Evolutionary conservation across 2,113 vertebrate genomes (phyloP), one percentile per base, ranked within the genome.

Genomic region (Salvelinus alpinus): DNA sequence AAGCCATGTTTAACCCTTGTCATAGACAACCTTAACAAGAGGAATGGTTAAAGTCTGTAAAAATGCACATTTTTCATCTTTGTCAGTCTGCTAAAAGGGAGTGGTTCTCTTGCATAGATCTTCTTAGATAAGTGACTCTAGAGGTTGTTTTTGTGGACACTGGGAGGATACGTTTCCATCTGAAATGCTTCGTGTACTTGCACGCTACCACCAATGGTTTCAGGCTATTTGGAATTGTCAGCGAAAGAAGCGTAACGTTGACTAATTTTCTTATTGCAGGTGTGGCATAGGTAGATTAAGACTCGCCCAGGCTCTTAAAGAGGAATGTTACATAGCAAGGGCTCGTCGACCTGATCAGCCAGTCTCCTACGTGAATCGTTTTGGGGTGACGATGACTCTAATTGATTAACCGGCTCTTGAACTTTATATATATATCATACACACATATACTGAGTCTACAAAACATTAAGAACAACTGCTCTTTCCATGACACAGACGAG

Each of bases 301-400:
- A 25, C 25, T 25, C 25, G 25, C 25, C 25, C 25, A 25, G 25
- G 25, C 25, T 25, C 25, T 47, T 25, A 72, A 8, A 44, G 57
- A 84, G 84, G 85, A 91, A 90, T 91, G 88, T n/a, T 84, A 83
- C 68, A 29, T 38, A 16, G 24, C 81, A 4, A 83, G 80, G 74
- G n/a, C 34, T 68, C 38, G 18, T 64, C 82, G 76, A 86, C 87
- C 82, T 80, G 82, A 78, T 73, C 48, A 16, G 80, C 87, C 84
- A 77, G 85, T 87, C 25, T 76, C 51, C 27, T 22, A 20, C 51
- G 20, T 69, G 34, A 48, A 2, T 70, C 38, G 14, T 48, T n/a
- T 20, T 8, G 31, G 51, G 44, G 13, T 0, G 20, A 11, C 29
- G 69, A 38, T 3, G 44, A 79, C 72, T 11, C 81, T 47, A 84